Base-by-base conservation (phyloP, 2,888 invertebrate species). In the Cabera pusaria region DNA sequence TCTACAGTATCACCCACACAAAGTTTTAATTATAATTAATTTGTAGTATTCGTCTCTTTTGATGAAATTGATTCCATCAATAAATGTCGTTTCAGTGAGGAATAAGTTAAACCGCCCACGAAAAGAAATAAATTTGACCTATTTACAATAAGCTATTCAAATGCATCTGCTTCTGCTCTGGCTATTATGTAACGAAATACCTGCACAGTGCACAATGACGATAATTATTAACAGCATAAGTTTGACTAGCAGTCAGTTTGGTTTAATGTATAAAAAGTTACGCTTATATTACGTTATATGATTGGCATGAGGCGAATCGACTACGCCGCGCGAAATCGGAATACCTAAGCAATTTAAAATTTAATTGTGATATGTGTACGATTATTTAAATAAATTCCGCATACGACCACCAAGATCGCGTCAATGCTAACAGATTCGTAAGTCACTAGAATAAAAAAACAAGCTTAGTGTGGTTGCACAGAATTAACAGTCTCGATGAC, bases 401-500 rank as follows among this genome's bases (percentile, higher is more conserved):
- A 24, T 33, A 34, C 19, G 28, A 20, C 22, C 24, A 16, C 19
- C 33, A 24, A n/a, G 8, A 28, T 33, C 22, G 21, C 34, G 23
- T 28, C 33, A 26, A 17, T 32, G 18, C 23, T 21, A 22, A 38
- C 21, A 26, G 7, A 32, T 22, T 37, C 22, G 23, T 28, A 23
- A 29, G 22, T 11, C 21, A 24, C 6, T 16, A n/a, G n/a, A n/a
- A 21, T 23, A 27, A 29, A 35, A 40, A 35, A 35, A 26, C 33
- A 33, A 41, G 24, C 38, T 34, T 19, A 21, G 21, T 24, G 6
- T 25, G 36, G 31, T 34, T 26, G 20, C 33, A 41, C 24, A 45
- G 35, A 52, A 52, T 52, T 50, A 62, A 59, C 59, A 59, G 56
- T 58, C 57, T 57, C 59, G 72, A 79, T 83, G 82, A 81, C 82